Base-by-base conservation (phyloP, 2,888 invertebrate species). In the Heliconius aoede region DNA sequence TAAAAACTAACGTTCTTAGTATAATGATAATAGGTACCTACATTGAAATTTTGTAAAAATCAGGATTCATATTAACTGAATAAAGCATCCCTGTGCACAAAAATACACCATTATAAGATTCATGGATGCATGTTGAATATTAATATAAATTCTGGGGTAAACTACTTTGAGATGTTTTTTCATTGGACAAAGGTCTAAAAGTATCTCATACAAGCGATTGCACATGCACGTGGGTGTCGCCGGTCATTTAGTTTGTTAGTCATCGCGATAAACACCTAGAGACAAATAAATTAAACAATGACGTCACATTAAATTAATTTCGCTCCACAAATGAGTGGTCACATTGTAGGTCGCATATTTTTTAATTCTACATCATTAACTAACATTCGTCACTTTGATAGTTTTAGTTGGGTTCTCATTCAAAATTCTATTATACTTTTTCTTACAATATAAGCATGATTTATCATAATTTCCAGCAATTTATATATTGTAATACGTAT, bases 211-310 rank as follows among this genome's bases (percentile, higher is more conserved):
- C 85, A 86, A 83, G 85, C 86, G 87, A 89, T 88, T 90, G 87
- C 89, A 46, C 46, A 85, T 84, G 86, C 81, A 87, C 86, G 93
- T 93, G 90, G 93, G 92, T 81, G 84, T 88, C 77, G 85, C 84
- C 85, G 86, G 86, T 85, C 86, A 87, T 89, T 88, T 89, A 89
- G 87, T 87, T 84, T 87, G 88, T 92, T 91, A 90, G 87, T 92
- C 91, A 90, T 86, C 85, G 89, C 87, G 89, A 89, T 89, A 90
- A 91, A 90, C 87, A 86, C 89, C 89, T 87, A 88, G 87, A 88
- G 89, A 86, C 85, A 83, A 88, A 89, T 89, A 89, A 90, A 90
- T 90, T 88, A 86, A 86, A 86, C 85, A 85, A 86, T 80, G 87
- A 89, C 88, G 87, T 88, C 88, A 86, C 79, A 68, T 21, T 55